Conservation (phyloP, 2,888 invertebrate species). For the Habrosyne pyritoides region DNA sequence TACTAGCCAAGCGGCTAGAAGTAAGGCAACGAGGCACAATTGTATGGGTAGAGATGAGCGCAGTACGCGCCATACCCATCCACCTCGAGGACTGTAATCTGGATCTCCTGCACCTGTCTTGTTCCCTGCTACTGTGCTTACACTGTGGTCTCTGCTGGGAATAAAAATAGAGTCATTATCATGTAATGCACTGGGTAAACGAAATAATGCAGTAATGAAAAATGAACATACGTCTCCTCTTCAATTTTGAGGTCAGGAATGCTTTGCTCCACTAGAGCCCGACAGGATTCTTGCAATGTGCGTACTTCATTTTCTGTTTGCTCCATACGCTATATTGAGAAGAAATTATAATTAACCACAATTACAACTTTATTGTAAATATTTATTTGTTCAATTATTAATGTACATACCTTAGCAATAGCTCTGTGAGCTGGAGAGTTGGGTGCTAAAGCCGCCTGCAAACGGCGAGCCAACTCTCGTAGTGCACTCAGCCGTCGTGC, state of each 20-base stretch:
- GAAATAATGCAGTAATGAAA: neutral
- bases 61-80: slow-evolving; percentile 89
- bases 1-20: slow-evolving; percentile 89
- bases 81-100: slow-evolving; percentile 79
- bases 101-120: slow-evolving; percentile 84
- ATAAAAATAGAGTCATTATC: slow-evolving; percentile 20
- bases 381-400: neutral
- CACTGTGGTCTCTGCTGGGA: slow-evolving; percentile 52
- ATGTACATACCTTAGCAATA: slow-evolving; percentile 82
- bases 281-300: slow-evolving; percentile 87
- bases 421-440: slow-evolving; percentile 86
- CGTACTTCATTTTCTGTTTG: slow-evolving; percentile 89
- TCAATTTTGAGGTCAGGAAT: slow-evolving; percentile 74
- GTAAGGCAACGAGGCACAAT: slow-evolving; percentile 87
- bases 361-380: neutral
- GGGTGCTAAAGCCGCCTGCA: slow-evolving; percentile 87
- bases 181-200: slow-evolving; percentile 10
- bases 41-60: slow-evolving; percentile 91
- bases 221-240: slow-evolving; percentile 63
- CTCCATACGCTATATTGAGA: slow-evolving; percentile 83
- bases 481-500: slow-evolving; percentile 87
- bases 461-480: slow-evolving; percentile 85
- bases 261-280: slow-evolving; percentile 80
- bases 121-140: slow-evolving; percentile 60
- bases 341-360: neutral